Percentiles rank a stretch among this genome's conserved stretches.
These are phyloP conservation scores for Carollia perspicillata DNA, from an alignment of 2,113 vertebrate species.

Conservation along the genomic window DNA sequence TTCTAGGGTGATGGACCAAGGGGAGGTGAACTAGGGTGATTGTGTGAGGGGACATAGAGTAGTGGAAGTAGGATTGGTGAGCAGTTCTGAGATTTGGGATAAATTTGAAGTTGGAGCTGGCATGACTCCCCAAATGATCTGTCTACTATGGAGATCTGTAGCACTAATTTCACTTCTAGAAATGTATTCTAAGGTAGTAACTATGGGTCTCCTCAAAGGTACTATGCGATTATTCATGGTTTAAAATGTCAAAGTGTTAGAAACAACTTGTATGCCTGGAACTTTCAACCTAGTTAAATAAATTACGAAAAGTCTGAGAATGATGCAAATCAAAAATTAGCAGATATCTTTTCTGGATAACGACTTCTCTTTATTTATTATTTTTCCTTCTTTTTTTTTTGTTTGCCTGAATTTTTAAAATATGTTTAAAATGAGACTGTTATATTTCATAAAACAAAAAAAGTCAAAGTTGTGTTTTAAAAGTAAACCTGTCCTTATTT, in stretches of 20 bases:
- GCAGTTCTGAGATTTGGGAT: background rate
- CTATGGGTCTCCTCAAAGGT: background rate
- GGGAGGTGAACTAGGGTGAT: background rate
- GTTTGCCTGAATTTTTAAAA: constrained; percentile 36
- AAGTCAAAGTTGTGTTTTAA: background rate
- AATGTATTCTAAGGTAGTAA: background rate
- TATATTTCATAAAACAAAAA: constrained; percentile 17
- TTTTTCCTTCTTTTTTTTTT: background rate
- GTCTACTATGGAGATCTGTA: background rate
- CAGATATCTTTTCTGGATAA: background rate
- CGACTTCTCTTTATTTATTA: background rate
- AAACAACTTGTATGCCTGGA: background rate
- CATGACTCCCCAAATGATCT: background rate
- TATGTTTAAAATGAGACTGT: constrained; percentile 8
- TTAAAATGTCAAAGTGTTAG: background rate
- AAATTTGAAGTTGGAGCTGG: background rate
- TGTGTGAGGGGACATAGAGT: too few relatives aligned
- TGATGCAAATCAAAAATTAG: background rate
- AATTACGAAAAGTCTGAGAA: background rate
- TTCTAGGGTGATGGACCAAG: background rate
- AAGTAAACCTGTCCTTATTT: constrained; percentile 48
- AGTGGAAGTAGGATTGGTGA: background rate
- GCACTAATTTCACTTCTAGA: background rate
- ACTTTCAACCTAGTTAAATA: background rate
- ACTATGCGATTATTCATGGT: background rate